Evolutionary conservation across 2,113 vertebrate species (phyloP).

Genomic region (Condylura cristata): DNA sequence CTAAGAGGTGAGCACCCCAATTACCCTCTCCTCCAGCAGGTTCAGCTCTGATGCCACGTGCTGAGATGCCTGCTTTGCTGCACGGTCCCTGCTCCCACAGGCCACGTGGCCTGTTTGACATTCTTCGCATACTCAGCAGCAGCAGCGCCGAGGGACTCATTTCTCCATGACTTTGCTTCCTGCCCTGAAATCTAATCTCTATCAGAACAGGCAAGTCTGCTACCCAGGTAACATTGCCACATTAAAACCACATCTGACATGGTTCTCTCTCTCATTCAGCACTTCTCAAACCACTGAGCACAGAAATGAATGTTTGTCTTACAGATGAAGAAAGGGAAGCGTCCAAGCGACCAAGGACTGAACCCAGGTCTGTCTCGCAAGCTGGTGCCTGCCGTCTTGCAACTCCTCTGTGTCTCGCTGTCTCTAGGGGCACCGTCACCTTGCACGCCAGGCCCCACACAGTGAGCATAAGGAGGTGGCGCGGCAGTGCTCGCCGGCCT

Average conservation of each 20-base stretch:
- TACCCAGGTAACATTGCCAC: no score
- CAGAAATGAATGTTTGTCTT: not conserved
- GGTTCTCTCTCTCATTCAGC: accelerated
- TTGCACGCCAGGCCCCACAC: accelerated
- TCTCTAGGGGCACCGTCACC: not conserved
- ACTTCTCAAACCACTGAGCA: no score
- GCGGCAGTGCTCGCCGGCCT: no score
- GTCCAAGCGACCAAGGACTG: not conserved
- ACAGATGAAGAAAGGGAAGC: not conserved
- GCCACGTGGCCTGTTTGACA: accelerated
- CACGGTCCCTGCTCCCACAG: accelerated
- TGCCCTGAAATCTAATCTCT: not conserved
- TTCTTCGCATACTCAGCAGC: not conserved
- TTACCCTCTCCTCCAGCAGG: not conserved
- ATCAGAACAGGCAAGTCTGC: not conserved
- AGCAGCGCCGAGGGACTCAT: not conserved
- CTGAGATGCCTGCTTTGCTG: not conserved
- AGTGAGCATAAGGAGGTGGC: accelerated
- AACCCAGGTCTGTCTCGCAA: not conserved
- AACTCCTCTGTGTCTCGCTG: not conserved
- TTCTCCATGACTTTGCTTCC: not conserved
- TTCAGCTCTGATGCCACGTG: not conserved
- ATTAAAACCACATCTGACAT: not conserved
- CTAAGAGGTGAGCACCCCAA: not conserved
- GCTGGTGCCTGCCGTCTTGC: not conserved